Base-by-base conservation (phyloP, 1,140 invertebrate species). In the Drosophila sechellia region DNA sequence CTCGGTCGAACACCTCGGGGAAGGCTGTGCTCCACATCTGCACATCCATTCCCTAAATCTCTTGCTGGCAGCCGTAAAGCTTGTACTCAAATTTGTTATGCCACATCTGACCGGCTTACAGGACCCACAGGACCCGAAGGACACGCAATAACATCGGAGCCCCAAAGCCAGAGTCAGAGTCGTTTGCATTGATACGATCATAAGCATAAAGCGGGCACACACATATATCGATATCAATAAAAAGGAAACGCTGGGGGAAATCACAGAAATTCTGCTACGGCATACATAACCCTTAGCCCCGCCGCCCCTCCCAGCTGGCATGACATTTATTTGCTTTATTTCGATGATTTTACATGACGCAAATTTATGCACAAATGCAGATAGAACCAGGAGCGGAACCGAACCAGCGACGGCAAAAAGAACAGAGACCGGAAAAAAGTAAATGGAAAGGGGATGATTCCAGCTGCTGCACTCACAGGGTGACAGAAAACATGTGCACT, bases 301-400 rank as follows among this genome's bases (percentile, higher is more conserved):
- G 6, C 8, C 31, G 31, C 8, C 56, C 49, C 34, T 66, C 52
- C 56, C 64, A 22, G 59, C 50, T 77, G 64, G 52, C 11, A 27
- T 77, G 83, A 86, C 83, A 83, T 76, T 79, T 87, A 87, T 87
- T 89, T 83, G 83, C 83, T 87, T 83, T 87, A 87, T 89, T 79
- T 84, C 63, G 76, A 83, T 89, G 84, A 87, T 89, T 89, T 79
- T 76, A 89, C 83, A 83, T 89, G 83, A 79, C 84, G 65, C 76
- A 87, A 87, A 79, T 81, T 81, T 85, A 86, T 85, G 81, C 74
- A 79, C 69, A 70, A 70, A 79, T 79, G 76, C 71, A 77, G 70
- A 79, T 66, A 45, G 39, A 55, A 69, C 42, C 63, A 56, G 34
- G 27, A 39, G 15, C 63, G 37, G 40, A 46, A 37, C 64, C 35